A percentile compares a stretch with the other conserved stretches of the same genome.
phyloP scores from a whole-genome alignment of 2,113 vertebrate species.

The Ceyx margarethae region DNA sequence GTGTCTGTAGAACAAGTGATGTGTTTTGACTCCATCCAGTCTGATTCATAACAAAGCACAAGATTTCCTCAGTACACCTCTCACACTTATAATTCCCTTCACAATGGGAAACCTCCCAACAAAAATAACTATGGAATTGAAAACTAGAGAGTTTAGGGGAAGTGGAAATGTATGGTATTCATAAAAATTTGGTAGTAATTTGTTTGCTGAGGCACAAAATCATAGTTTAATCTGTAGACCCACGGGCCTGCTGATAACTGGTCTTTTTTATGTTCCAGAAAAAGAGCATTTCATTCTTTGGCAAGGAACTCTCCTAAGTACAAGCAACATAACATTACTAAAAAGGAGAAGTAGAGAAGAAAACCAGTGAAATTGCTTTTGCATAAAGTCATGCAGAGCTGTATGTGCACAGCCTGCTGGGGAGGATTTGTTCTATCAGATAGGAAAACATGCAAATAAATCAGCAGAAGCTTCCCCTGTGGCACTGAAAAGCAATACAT shows the following conservation, averaged over 20 bases:
- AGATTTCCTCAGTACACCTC: neutral
- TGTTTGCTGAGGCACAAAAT: neutral
- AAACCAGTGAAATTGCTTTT: neutral
- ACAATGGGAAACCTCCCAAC: neutral
- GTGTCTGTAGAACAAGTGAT: neutral
- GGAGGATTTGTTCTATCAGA: neutral
- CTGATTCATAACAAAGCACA: conserved; percentile 1
- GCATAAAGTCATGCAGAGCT: neutral
- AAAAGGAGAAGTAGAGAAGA: neutral
- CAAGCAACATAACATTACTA: neutral
- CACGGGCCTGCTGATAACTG: neutral
- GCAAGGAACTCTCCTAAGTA: neutral
- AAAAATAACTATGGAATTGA: neutral
- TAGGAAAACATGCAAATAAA: neutral
- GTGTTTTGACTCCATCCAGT: conserved; percentile 2
- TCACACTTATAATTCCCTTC: neutral
- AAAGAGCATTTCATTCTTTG: neutral
- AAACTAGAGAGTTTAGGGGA: neutral
- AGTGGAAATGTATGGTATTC: neutral
- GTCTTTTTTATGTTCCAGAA: neutral
- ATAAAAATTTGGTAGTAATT: neutral
- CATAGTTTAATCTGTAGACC: neutral
- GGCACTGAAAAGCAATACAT: neutral
- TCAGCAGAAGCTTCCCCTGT: neutral
- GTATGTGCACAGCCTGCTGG: neutral